Conservation (phyloP, 2,113 vertebrate genomes). For the Collichthys lucidus region DNA sequence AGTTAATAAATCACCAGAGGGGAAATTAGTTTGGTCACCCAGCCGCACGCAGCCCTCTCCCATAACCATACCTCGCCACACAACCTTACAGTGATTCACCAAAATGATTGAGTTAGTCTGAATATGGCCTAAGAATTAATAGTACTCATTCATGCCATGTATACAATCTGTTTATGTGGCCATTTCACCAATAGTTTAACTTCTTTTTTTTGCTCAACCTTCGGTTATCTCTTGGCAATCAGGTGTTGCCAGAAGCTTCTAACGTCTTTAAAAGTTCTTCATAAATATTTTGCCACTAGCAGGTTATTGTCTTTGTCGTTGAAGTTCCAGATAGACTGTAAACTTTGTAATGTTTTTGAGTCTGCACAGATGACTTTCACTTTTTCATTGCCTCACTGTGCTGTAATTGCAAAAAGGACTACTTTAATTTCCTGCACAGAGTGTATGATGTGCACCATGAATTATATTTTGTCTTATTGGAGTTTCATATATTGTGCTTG, state of each 20-base stretch:
- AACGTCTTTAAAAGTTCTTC: neutral
- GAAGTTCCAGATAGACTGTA: neutral
- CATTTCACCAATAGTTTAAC: neutral
- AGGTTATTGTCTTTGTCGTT: slow-evolving; percentile 13
- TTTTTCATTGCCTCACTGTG: slow-evolving; percentile 35
- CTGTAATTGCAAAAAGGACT: slow-evolving; percentile 45
- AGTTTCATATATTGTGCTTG: slow-evolving; percentile 27
- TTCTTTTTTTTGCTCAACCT: neutral
- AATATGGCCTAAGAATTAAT: neutral
- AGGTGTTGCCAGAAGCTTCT: neutral
- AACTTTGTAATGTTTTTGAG: slow-evolving; percentile 7
- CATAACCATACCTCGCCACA: too few species aligned
- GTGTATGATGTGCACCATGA: slow-evolving; percentile 28
- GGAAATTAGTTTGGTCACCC: too few species aligned
- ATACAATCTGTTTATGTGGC: neutral
- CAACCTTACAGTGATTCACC: too few species aligned
- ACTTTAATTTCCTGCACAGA: slow-evolving; percentile 62
- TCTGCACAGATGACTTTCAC: slow-evolving; percentile 15
- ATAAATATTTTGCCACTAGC: neutral
- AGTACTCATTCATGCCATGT: neutral
- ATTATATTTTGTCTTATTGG: slow-evolving; percentile 48
- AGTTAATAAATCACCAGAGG: too few species aligned
- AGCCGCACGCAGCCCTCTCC: neutral
- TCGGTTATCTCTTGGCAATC: neutral
- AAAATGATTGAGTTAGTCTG: too few species aligned